phyloP scores from a whole-genome alignment of 2,888 invertebrate species.

The Watsonalla cultraria region DNA sequence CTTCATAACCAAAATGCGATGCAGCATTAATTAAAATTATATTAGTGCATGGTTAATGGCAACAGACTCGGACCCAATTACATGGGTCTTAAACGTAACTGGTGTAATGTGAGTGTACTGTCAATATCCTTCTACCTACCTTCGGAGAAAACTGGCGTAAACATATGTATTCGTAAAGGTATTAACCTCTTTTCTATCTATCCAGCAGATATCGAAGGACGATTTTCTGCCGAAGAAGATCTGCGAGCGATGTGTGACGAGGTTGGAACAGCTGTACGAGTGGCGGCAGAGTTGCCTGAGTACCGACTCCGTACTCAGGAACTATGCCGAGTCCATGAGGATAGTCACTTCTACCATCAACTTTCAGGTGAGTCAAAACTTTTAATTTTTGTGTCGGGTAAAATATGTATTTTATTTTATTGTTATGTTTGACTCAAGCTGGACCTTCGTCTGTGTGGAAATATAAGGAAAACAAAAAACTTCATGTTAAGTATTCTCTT shows the following conservation, averaged over 20 bases:
- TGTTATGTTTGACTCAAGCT: neutral
- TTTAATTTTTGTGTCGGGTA: neutral
- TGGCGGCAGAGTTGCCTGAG: slow-evolving; percentile 83
- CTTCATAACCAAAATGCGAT: too few species aligned
- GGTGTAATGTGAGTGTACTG: too few species aligned
- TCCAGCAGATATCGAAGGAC: slow-evolving; percentile 83
- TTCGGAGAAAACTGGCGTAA: too few species aligned
- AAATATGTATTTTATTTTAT: neutral
- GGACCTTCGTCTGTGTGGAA: too few species aligned
- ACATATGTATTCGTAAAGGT: too few species aligned
- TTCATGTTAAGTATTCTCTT: too few species aligned
- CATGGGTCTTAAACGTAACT: too few species aligned
- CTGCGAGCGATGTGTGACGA: slow-evolving; percentile 82
- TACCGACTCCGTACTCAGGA: slow-evolving; percentile 82
- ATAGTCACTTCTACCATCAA: slow-evolving; percentile 83
- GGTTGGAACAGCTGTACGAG: slow-evolving; percentile 83
- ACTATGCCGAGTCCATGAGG: slow-evolving; percentile 84
- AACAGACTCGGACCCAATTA: too few species aligned
- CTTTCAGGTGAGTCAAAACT: slow-evolving; percentile 75
- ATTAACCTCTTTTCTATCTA: slow-evolving; percentile 1
- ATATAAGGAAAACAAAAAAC: too few species aligned
- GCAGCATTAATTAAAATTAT: too few species aligned
- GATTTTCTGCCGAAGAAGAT: slow-evolving; percentile 85
- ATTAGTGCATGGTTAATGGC: too few species aligned
- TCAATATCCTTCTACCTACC: too few species aligned